Conservation (phyloP, 1,140 invertebrate genomes). For the Neodiprion fabricii region DNA sequence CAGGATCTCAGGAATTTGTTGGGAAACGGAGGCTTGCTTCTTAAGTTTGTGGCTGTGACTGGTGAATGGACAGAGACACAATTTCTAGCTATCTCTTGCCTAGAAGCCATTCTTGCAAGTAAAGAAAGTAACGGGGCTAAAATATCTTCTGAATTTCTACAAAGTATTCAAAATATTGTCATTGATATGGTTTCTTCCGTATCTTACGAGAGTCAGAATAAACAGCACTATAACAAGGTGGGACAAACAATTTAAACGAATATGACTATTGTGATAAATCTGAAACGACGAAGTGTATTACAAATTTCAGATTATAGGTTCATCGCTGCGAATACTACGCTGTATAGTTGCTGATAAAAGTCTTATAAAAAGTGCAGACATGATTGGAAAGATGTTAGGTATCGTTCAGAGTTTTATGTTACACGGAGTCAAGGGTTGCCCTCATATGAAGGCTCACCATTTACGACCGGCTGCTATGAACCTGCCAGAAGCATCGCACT, state of each 20-base stretch:
- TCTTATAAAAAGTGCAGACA: slow-evolving; percentile 34
- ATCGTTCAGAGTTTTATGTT: slow-evolving; percentile 62
- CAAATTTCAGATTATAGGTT: slow-evolving; percentile 39
- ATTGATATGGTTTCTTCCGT: slow-evolving; percentile 39
- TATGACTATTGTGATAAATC: slow-evolving; percentile 12
- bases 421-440: slow-evolving; percentile 54
- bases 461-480: slow-evolving; percentile 63
- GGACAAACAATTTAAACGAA: slow-evolving; percentile 2
- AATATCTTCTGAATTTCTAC: slow-evolving; percentile 37
- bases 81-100: slow-evolving; percentile 43
- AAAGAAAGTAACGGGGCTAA: slow-evolving; percentile 27
- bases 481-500: slow-evolving; percentile 57
- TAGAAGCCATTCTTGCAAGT: slow-evolving; percentile 49
- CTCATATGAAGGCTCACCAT: slow-evolving; percentile 46
- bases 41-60: slow-evolving; percentile 33
- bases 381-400: slow-evolving; percentile 62
- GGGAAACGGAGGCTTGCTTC: slow-evolving; percentile 35
- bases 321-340: slow-evolving; percentile 44
- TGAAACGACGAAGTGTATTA: slow-evolving; percentile 12
- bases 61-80: slow-evolving; percentile 44
- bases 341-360: slow-evolving; percentile 33
- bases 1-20: slow-evolving; percentile 47
- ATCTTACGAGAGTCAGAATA: slow-evolving; percentile 34
- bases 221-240: slow-evolving; percentile 48
- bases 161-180: slow-evolving; percentile 39